phyloP scores from a whole-genome alignment of 2,113 vertebrate genomes.

The Xiphias gladius region DNA sequence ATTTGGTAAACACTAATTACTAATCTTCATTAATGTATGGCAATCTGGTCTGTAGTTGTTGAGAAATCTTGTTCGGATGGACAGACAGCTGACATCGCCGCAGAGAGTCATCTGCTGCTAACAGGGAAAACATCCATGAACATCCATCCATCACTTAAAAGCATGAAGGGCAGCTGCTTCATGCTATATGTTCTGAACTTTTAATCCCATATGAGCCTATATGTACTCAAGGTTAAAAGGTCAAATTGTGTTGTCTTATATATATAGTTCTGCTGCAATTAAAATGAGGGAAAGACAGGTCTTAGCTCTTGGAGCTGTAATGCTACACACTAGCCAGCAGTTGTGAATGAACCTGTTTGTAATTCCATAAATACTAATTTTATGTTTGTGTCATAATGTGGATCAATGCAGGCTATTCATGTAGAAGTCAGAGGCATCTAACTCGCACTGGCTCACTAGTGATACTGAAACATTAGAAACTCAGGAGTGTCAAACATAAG shows the following conservation, averaged over 20 bases:
- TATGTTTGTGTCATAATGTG: no score
- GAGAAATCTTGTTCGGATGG: background rate
- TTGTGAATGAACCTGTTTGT: no score
- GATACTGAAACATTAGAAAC: background rate
- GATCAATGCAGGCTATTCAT: no score
- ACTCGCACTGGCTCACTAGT: background rate
- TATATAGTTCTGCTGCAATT: background rate
- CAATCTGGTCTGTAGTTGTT: background rate
- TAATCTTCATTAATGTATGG: background rate
- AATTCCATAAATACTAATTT: background rate
- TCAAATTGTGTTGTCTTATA: background rate
- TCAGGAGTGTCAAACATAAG: background rate
- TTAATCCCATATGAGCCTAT: no score
- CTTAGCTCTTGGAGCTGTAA: no score
- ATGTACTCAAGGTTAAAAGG: background rate
- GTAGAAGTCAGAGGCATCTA: no score
- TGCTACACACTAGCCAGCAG: no score
- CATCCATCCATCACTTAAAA: no score
- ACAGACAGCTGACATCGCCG: background rate
- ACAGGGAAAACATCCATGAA: background rate
- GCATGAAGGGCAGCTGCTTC: background rate
- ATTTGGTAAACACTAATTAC: background rate
- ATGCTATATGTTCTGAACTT: no score
- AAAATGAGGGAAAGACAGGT: background rate
- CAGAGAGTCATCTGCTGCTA: background rate